Evolutionary conservation across 2,888 invertebrate genomes (phyloP).

Genomic region (Odontothrips loti): DNA sequence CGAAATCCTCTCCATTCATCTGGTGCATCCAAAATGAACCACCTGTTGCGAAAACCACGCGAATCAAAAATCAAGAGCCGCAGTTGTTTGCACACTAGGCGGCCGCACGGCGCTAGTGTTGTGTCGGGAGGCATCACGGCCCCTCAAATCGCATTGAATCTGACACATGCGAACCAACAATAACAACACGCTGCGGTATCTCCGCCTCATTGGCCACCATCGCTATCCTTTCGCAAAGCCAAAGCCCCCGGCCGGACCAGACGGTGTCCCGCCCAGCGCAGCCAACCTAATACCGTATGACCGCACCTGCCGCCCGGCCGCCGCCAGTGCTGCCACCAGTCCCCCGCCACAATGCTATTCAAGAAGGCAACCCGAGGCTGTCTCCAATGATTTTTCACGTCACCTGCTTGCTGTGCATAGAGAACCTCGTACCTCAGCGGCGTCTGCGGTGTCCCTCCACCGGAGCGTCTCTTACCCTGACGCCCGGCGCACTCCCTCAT

Average conservation of each 20-base stretch:
- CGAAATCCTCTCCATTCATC: too few species aligned
- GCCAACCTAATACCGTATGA: neutral
- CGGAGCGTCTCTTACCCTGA: too few species aligned
- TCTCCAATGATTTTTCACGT: slow-evolving; percentile 25
- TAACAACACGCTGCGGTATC: slow-evolving; percentile 34
- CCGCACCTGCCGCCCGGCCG: neutral
- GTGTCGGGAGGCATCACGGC: neutral
- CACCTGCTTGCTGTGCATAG: neutral
- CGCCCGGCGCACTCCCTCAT: too few species aligned
- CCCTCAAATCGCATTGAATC: too few species aligned
- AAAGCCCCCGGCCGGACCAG: neutral
- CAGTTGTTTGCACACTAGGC: too few species aligned
- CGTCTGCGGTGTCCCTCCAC: neutral
- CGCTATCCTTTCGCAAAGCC: too few species aligned
- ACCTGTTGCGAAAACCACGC: too few species aligned
- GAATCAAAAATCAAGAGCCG: too few species aligned
- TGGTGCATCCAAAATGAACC: too few species aligned
- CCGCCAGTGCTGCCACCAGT: neutral
- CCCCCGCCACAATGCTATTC: slow-evolving; percentile 14
- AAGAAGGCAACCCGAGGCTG: slow-evolving; percentile 7
- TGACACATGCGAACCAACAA: neutral
- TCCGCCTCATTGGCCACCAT: neutral
- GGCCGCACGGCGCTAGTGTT: neutral
- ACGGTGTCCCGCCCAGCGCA: neutral
- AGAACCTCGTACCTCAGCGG: neutral